Base-by-base conservation (phyloP, 2,888 invertebrate species). In the Laothoe populi region DNA sequence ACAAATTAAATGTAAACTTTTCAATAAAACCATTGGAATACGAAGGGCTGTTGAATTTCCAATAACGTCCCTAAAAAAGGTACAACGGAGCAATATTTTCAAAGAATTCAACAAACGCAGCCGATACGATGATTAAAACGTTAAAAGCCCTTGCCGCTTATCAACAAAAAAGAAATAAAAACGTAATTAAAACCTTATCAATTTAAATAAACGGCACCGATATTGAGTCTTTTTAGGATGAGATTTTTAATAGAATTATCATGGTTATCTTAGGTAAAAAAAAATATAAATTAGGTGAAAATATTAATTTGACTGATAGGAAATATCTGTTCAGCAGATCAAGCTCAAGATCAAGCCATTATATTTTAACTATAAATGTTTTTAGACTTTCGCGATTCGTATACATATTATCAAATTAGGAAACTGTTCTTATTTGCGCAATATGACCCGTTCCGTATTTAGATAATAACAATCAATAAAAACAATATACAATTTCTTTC, bases 151-250 rank as follows among this genome's bases (percentile, higher is more conserved):
- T 60, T 21, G 58, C 19, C 57, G 26, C 8, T 4, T 53, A 31
- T 48, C 49, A 40, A 44, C 24, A 35, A 57, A 57, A 60, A n/a
- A 42, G 45, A 24, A 63, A 63, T 65, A 60, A 63, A 63, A 66
- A 44, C 59, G 44, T 60, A 65, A 66, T 68, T 64, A 65, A 66
- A 65, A 61, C 63, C 67, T 67, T 64, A 63, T 49, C 66, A 66
- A 64, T 60, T 64, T 59, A 49, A 64, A 63, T 45, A 16, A 60
- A 26, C 11, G 26, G 42, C 35, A 21, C 23, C 21, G n/a, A 19
- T 45, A 53, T 19, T 19, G 19, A 44, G 1, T 19, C 44, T 8
- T 19, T 44, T 44, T 44, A 19, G 8, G 44, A 19, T 2, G 8
- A 44, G 19, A 4, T 8, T 31, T 31, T 31, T 31, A 31, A 31